phyloP scores from a whole-genome alignment of 2,113 vertebrate genomes.

The Callorhinus ursinus region DNA sequence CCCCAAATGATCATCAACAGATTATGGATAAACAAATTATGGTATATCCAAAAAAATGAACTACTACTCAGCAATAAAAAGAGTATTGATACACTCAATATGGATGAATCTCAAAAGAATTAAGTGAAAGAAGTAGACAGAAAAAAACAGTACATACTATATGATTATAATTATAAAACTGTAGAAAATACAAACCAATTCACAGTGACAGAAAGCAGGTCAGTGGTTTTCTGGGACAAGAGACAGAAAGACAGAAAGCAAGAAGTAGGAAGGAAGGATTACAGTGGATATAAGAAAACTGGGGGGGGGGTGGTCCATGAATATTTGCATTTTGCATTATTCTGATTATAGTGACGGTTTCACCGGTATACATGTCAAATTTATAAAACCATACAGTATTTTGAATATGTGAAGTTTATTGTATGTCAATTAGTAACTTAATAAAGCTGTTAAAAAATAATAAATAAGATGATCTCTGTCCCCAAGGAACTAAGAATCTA shows the following conservation, averaged over 20 bases:
- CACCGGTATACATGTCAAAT: not conserved
- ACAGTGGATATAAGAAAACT: not conserved
- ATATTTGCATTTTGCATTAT: not conserved
- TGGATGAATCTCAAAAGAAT: not conserved
- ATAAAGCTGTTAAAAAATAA: slow-evolving; percentile 17
- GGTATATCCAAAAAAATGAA: not conserved
- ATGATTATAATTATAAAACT: not conserved
- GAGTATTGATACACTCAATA: not conserved
- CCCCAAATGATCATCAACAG: not conserved
- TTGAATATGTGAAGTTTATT: not conserved
- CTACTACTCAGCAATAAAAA: not conserved
- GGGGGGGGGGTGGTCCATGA: no score
- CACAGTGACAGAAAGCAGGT: not conserved
- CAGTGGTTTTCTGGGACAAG: not conserved
- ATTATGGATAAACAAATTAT: not conserved
- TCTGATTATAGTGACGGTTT: not conserved
- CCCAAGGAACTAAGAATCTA: not conserved
- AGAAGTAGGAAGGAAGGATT: not conserved
- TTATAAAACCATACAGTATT: not conserved
- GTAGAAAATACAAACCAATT: slow-evolving; percentile 24
- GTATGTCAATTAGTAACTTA: not conserved
- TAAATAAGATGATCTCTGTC: not conserved
- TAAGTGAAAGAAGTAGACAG: not conserved
- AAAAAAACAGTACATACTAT: not conserved
- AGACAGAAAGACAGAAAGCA: not conserved